Conservation (phyloP, 2,113 vertebrate species). For the Pitta sordida region DNA sequence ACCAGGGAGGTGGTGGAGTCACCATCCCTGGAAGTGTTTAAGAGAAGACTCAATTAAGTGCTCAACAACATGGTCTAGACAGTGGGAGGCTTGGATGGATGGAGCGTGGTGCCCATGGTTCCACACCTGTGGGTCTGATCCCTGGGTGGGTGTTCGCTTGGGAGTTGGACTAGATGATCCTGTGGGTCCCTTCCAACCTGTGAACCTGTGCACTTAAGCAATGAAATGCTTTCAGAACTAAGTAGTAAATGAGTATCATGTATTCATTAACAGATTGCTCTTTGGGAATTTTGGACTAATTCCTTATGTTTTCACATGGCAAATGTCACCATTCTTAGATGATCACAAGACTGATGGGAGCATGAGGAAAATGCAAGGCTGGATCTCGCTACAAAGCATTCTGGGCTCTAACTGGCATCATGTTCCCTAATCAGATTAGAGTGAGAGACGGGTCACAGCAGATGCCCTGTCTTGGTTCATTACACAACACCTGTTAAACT, state of each 20-base stretch:
- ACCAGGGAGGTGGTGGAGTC: too few relatives aligned
- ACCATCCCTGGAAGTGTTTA: too few relatives aligned
- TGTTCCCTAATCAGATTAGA: slow-evolving; percentile 63
- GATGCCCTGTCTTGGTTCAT: slow-evolving; percentile 75
- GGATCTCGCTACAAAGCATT: slow-evolving; percentile 16
- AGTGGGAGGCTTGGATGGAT: too few relatives aligned
- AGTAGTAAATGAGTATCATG: background rate
- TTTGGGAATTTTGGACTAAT: background rate
- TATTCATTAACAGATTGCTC: slow-evolving; percentile 17
- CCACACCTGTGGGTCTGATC: too few relatives aligned
- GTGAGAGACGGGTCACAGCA: slow-evolving; percentile 65
- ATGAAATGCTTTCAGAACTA: background rate
- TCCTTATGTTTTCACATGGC: slow-evolving; percentile 1
- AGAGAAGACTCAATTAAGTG: too few relatives aligned
- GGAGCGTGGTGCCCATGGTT: too few relatives aligned
- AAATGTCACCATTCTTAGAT: slow-evolving; percentile 39
- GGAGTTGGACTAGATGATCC: too few relatives aligned
- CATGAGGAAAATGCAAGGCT: background rate
- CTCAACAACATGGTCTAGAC: too few relatives aligned
- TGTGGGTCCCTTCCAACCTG: too few relatives aligned
- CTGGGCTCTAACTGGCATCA: slow-evolving; percentile 15
- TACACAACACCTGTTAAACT: slow-evolving; percentile 78
- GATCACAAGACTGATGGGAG: slow-evolving; percentile 34
- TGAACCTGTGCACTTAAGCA: too few relatives aligned
- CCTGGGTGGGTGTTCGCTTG: too few relatives aligned